Evolutionary conservation across 2,113 vertebrate genomes (phyloP).

Genomic region (Theristicus caerulescens): DNA sequence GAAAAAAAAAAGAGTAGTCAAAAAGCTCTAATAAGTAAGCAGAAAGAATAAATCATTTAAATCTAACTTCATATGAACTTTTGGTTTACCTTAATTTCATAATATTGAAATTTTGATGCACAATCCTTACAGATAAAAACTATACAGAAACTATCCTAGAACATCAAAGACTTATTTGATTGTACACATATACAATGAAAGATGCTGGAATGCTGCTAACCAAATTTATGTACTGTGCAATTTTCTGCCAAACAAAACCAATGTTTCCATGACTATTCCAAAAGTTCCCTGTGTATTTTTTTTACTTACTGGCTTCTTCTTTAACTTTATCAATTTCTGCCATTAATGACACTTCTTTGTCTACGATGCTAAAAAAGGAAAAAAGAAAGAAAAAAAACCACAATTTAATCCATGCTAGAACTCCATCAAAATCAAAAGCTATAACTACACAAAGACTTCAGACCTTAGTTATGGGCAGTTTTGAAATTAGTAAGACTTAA

Average conservation of each 20-base stretch:
- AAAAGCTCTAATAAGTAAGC: not conserved
- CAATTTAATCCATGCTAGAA: slow-evolving; percentile 27
- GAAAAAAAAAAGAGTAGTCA: not conserved
- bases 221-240: not conserved
- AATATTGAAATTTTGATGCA: not conserved
- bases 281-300: not conserved
- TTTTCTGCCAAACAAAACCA: not conserved
- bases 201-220: not conserved
- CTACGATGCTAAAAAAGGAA: slow-evolving; percentile 75
- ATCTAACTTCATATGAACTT: not conserved
- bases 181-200: not conserved
- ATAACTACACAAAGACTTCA: not conserved
- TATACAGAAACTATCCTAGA: not conserved
- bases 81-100: not conserved
- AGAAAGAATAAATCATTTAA: not conserved
- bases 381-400: not conserved
- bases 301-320: slow-evolving; percentile 85
- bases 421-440: not conserved
- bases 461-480: not conserved
- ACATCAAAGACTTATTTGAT: not conserved
- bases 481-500: not conserved
- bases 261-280: not conserved
- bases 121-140: not conserved
- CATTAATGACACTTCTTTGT: slow-evolving; percentile 82
- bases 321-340: slow-evolving; percentile 84